These are phyloP conservation scores for Tenualosa ilisha DNA, from an alignment of 2,797 vertebrate genomes.

Conservation along the genomic window DNA sequence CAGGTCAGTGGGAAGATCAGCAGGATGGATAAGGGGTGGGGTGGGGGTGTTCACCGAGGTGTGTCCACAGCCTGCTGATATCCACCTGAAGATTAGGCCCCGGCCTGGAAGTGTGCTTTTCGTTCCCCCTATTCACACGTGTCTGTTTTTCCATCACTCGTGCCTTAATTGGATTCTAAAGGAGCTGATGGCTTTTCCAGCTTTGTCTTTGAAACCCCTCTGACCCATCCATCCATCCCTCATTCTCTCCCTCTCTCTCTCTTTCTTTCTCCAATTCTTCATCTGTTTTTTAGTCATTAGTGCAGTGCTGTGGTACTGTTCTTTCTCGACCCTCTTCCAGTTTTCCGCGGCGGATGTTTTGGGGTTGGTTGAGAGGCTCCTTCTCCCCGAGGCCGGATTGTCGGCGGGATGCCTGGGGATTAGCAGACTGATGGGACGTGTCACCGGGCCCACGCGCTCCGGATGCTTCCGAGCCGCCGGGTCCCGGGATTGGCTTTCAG, in stretches of 20 bases:
- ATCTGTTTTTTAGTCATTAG: slow-evolving; percentile 4
- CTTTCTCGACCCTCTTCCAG: neutral
- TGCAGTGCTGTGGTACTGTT: neutral
- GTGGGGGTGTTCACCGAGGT: neutral
- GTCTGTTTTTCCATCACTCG: slow-evolving; percentile 64
- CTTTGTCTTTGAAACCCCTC: slow-evolving; percentile 4
- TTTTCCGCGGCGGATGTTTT: neutral
- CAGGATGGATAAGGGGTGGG: neutral
- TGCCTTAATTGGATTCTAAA: slow-evolving; percentile 63
- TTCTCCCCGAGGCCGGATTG: neutral
- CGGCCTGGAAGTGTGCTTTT: neutral
- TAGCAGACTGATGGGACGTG: slow-evolving; percentile 23
- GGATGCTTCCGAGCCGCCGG: slow-evolving; percentile 1
- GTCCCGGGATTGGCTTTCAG: slow-evolving; percentile 1
- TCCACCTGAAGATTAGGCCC: neutral
- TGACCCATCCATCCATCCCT: neutral
- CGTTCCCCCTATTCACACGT: slow-evolving; percentile 48
- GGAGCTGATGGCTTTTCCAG: slow-evolving; percentile 69
- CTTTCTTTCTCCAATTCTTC: neutral
- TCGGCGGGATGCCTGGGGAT: neutral
- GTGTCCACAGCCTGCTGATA: slow-evolving; percentile 1
- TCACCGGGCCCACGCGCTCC: slow-evolving; percentile 16
- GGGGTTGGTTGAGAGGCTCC: neutral
- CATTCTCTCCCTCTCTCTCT: neutral
- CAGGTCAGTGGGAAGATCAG: neutral